A percentile compares a stretch with the other conserved stretches of the same genome.
Conservation (phyloP, 2,888 invertebrate species). For the Phalera bucephala region DNA sequence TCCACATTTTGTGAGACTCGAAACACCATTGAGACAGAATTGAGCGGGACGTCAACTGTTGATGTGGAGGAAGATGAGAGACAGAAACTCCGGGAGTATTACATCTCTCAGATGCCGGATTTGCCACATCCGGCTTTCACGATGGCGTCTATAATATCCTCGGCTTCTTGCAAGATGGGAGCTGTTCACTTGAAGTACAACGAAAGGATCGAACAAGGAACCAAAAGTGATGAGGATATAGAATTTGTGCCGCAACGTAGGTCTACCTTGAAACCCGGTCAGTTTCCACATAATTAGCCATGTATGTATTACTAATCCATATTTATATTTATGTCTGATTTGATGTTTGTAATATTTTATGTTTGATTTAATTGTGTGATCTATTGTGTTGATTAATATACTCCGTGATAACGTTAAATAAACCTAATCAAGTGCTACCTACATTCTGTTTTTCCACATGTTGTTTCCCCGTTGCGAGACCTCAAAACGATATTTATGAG, state of each 20-base stretch:
- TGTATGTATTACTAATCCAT: no score
- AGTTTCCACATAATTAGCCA: slow-evolving; percentile 19
- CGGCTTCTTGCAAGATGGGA: slow-evolving; percentile 45
- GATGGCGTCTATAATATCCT: slow-evolving; percentile 50
- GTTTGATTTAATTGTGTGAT: no score
- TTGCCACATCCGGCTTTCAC: slow-evolving; percentile 50
- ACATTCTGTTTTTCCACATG: no score
- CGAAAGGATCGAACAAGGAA: slow-evolving; percentile 43
- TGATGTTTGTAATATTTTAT: no score
- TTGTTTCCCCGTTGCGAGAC: no score
- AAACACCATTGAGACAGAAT: slow-evolving; percentile 21
- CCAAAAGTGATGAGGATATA: slow-evolving; percentile 17
- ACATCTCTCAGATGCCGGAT: slow-evolving; percentile 53
- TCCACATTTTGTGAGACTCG: slow-evolving; percentile 13
- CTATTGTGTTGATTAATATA: no score
- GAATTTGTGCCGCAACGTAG: slow-evolving; percentile 48
- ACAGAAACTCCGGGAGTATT: slow-evolving; percentile 40
- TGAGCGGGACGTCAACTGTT: slow-evolving; percentile 19
- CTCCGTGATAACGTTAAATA: no score
- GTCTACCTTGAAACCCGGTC: slow-evolving; percentile 45
- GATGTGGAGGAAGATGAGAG: slow-evolving; percentile 24
- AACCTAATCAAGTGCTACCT: no score
- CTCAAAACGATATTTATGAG: no score
- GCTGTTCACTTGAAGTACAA: slow-evolving; percentile 43
- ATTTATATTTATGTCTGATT: no score